A percentile compares a stretch with the other conserved stretches of the same genome.
Evolutionary conservation across 2,113 vertebrate genomes (phyloP).

Genomic region (Fulmarus glacialis): DNA sequence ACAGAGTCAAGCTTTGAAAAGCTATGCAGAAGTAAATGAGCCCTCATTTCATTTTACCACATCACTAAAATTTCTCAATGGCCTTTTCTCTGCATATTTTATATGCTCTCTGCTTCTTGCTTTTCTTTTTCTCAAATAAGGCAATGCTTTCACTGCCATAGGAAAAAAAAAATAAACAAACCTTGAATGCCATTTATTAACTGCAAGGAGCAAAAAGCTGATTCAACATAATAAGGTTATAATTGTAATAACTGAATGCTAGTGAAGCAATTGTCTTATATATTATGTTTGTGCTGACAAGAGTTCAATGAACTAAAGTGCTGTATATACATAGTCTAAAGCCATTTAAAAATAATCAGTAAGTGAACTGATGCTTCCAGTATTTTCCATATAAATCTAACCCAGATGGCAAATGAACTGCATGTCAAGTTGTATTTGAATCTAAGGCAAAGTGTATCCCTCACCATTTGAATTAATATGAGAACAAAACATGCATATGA

Average conservation of each 20-base stretch:
- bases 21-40: constrained; percentile 42
- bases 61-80: constrained; percentile 39
- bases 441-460: background rate
- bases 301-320: constrained; percentile 24
- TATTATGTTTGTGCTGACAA: constrained; percentile 9
- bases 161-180: background rate
- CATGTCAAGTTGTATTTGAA: background rate
- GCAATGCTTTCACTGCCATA: background rate
- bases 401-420: background rate
- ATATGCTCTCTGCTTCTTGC: background rate
- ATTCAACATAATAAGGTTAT: constrained; percentile 8
- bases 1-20: constrained; percentile 23
- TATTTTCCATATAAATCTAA: background rate
- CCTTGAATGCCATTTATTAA: constrained; percentile 6
- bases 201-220: constrained; percentile 14
- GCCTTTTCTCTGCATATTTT: constrained; percentile 4
- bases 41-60: constrained; percentile 50
- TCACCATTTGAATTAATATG: background rate
- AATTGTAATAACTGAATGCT: constrained; percentile 47
- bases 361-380: background rate
- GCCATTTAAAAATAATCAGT: constrained; percentile 6
- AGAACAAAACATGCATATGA: background rate
- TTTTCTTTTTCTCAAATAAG: background rate
- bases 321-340: constrained; percentile 1
- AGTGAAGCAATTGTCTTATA: constrained; percentile 17